phyloP scores from a whole-genome alignment of 2,113 vertebrate genomes.

The Mesembrinibis cayennensis region DNA sequence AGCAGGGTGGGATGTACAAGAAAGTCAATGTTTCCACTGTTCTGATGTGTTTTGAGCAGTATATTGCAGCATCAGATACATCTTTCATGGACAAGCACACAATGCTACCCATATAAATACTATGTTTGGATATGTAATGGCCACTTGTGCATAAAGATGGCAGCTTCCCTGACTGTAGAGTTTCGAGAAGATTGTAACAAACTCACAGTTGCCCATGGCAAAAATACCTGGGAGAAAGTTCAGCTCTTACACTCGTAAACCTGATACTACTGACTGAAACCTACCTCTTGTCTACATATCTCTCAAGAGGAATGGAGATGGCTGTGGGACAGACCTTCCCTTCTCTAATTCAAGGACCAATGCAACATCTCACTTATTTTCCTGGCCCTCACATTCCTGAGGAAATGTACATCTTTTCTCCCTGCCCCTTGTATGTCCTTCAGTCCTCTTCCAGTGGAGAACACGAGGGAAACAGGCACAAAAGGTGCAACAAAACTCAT shows the following conservation, averaged over 20 bases:
- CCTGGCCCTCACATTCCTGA: background rate
- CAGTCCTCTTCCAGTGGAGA: background rate
- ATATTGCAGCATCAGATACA: background rate
- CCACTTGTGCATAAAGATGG: background rate
- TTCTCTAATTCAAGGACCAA: background rate
- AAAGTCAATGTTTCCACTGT: background rate
- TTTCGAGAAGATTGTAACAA: background rate
- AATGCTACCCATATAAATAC: background rate
- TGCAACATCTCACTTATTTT: background rate
- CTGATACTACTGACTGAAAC: background rate
- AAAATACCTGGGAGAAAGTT: background rate
- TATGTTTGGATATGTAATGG: background rate
- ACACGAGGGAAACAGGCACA: background rate
- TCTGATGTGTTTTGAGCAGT: background rate
- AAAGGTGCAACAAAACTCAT: background rate
- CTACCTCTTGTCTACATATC: background rate
- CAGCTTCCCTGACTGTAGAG: background rate
- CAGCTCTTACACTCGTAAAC: background rate
- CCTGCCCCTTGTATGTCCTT: accelerated
- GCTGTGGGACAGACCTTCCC: background rate
- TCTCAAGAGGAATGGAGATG: background rate
- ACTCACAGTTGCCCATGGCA: background rate
- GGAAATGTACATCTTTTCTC: background rate
- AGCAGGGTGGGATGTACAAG: background rate
- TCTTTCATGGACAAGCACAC: background rate